Conservation (phyloP, 2,113 vertebrate genomes). For the Galeopterus variegatus region DNA sequence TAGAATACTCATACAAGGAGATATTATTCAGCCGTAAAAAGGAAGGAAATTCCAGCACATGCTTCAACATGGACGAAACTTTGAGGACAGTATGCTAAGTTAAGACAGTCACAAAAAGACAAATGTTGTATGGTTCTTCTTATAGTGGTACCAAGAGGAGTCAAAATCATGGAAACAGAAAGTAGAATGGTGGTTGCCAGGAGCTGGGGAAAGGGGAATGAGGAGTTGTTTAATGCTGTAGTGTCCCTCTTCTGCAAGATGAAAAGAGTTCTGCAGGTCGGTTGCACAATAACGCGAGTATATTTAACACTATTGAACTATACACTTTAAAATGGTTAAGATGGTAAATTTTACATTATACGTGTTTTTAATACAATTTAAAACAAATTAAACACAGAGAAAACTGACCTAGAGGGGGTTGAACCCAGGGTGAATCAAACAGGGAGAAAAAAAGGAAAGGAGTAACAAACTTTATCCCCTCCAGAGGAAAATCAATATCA, state of each 20-base stretch:
- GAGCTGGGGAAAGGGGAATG: too few relatives aligned
- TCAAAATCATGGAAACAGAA: not conserved
- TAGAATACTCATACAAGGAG: too few relatives aligned
- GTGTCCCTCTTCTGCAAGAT: not conserved
- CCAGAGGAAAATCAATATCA: not conserved
- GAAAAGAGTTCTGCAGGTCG: not conserved
- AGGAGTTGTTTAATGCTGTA: not conserved
- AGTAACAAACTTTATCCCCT: not conserved
- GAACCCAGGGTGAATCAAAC: not conserved
- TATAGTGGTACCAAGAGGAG: too few relatives aligned
- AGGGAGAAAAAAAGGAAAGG: not conserved
- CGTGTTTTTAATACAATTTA: not conserved
- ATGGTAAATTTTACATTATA: not conserved
- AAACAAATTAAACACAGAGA: not conserved
- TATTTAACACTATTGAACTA: not conserved
- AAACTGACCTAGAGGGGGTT: too few relatives aligned
- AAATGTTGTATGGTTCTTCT: not conserved
- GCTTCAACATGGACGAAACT: not conserved
- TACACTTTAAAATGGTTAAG: not conserved
- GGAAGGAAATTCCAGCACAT: not conserved
- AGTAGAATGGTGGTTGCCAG: not conserved
- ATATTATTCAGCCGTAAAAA: not conserved
- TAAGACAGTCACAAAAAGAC: not conserved
- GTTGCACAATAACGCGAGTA: not conserved
- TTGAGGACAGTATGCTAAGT: not conserved